phyloP scores from a whole-genome alignment of 2,113 vertebrate species.

The Hiodon alosoides region DNA sequence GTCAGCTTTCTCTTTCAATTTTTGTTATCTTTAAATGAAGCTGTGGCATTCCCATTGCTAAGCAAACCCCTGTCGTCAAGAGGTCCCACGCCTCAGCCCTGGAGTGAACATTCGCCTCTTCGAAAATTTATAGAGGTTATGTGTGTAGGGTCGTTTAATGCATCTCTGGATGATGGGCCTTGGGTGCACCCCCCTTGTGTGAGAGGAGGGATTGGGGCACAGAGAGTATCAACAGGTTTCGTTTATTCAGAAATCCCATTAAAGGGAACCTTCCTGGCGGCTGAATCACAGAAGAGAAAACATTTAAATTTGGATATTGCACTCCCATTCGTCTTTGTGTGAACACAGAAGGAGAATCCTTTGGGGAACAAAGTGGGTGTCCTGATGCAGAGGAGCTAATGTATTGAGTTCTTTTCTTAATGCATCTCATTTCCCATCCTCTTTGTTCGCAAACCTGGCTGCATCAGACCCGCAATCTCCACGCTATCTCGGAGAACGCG shows the following conservation, averaged over 20 bases:
- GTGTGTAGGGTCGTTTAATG: conserved; percentile 29
- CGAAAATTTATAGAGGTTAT: conserved; percentile 46
- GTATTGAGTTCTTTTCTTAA: conserved; percentile 51
- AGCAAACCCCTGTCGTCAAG: conserved; percentile 19
- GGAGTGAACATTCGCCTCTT: conserved; percentile 27
- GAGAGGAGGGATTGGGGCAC: conserved; percentile 21
- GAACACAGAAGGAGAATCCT: conserved; percentile 40
- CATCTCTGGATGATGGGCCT: conserved; percentile 18
- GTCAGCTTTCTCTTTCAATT: conserved; percentile 34
- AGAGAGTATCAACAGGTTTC: conserved; percentile 24
- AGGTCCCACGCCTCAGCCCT: not conserved
- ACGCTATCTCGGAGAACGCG: conserved; percentile 32
- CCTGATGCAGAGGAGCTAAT: conserved; percentile 36
- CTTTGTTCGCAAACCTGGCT: conserved; percentile 54
- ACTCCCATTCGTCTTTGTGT: conserved; percentile 37
- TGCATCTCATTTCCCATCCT: conserved; percentile 48
- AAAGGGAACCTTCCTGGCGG: conserved; percentile 44
- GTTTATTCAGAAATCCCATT: conserved; percentile 45
- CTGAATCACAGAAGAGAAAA: conserved; percentile 42
- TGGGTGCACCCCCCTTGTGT: conserved; percentile 17
- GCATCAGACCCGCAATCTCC: conserved; percentile 46
- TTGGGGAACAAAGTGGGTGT: conserved; percentile 46
- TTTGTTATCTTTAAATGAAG: conserved; percentile 31
- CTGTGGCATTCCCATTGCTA: conserved; percentile 17
- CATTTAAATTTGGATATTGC: conserved; percentile 53